A percentile compares a stretch with the other conserved stretches of the same genome.
phyloP scores from a whole-genome alignment of 2,888 invertebrate genomes.

The Chaetoderma sp. region DNA sequence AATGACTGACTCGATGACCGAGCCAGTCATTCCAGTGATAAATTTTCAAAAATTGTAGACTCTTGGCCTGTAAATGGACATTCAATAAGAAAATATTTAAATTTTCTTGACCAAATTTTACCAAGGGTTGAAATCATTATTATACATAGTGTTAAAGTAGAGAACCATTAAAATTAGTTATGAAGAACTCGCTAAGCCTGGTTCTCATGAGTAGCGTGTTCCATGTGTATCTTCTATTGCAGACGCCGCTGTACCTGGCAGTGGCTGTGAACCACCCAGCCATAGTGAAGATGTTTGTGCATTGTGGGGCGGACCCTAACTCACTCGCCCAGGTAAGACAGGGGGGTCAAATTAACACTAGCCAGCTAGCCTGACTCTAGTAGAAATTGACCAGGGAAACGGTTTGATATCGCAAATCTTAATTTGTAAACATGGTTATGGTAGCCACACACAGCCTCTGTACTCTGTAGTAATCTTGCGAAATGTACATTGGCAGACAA shows the following conservation, averaged over 20 bases:
- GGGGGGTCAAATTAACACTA: not conserved
- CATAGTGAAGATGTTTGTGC: constrained; percentile 52
- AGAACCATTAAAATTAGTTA: too few relatives aligned
- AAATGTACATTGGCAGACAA: not conserved
- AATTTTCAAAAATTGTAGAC: too few relatives aligned
- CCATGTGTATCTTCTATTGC: too few relatives aligned
- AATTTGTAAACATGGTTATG: not conserved
- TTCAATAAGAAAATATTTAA: too few relatives aligned
- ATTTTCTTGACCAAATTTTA: too few relatives aligned
- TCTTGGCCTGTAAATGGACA: too few relatives aligned
- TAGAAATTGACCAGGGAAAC: not conserved
- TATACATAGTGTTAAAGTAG: too few relatives aligned
- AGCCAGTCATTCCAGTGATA: too few relatives aligned
- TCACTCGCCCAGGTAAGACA: constrained; percentile 50
- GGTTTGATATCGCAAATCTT: not conserved
- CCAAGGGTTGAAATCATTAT: too few relatives aligned
- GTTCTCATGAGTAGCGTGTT: too few relatives aligned
- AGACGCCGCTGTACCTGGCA: constrained; percentile 59
- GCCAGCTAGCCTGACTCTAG: not conserved
- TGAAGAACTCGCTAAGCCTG: too few relatives aligned
- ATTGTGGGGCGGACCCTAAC: constrained; percentile 53
- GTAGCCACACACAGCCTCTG: not conserved
- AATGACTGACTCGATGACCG: too few relatives aligned
- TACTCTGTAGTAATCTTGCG: not conserved
- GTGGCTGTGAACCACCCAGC: constrained; percentile 50